Conservation (phyloP, 2,888 invertebrate genomes). For the Diarsia brunnea region DNA sequence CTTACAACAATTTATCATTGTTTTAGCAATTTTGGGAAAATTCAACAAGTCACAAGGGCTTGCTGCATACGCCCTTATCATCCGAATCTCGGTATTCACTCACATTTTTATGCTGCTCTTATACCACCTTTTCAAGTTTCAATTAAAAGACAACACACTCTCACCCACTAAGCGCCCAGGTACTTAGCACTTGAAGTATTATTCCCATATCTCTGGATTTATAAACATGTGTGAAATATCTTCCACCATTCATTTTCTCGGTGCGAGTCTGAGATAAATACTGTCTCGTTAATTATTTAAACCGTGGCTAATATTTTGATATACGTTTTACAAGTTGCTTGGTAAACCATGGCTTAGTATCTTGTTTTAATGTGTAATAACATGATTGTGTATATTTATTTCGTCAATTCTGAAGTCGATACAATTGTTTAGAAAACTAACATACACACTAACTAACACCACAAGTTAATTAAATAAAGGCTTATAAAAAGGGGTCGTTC, state of each 20-base stretch:
- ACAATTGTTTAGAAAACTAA: too few relatives aligned
- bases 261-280: slow-evolving; percentile 31
- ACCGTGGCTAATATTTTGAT: slow-evolving; percentile 49
- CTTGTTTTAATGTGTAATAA: slow-evolving; percentile 9
- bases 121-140: neutral
- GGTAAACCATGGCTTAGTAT: neutral
- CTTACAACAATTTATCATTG: neutral
- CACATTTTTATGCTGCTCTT: neutral
- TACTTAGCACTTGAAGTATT: slow-evolving; percentile 46
- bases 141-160: slow-evolving; percentile 15
- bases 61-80: neutral
- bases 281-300: slow-evolving; percentile 40
- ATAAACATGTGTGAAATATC: slow-evolving; percentile 44
- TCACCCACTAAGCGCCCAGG: slow-evolving; percentile 5
- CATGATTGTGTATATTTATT: neutral
- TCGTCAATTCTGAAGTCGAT: neutral
- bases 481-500: neutral
- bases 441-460: too few relatives aligned
- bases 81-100: neutral
- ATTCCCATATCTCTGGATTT: slow-evolving; percentile 23
- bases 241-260: slow-evolving; percentile 40
- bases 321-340: slow-evolving; percentile 6
- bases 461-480: too few relatives aligned
- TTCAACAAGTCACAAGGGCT: neutral
- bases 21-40: neutral